A percentile compares a stretch with the other conserved stretches of the same genome.
phyloP scores from a whole-genome alignment of 2,797 vertebrate species.

The Syngnathus acus region DNA sequence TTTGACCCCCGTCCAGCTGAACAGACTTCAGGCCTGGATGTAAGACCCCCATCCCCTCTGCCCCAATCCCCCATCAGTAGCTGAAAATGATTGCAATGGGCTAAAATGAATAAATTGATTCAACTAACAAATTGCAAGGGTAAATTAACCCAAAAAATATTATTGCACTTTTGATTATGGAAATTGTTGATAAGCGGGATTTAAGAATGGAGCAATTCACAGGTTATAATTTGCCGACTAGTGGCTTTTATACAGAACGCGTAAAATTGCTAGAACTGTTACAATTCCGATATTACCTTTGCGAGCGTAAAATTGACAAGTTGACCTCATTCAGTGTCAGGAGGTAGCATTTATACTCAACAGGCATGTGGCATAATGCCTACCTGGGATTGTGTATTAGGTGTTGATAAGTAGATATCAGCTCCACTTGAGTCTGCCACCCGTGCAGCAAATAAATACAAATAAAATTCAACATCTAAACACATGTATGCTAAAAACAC shows the following conservation, averaged over 20 bases:
- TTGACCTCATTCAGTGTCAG: neutral
- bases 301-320: neutral
- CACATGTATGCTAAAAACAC: slow-evolving; percentile 8
- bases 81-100: too few species aligned
- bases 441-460: slow-evolving; percentile 32
- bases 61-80: too few species aligned
- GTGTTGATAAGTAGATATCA: slow-evolving; percentile 15
- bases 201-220: too few species aligned
- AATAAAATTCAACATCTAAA: slow-evolving; percentile 31
- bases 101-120: too few species aligned
- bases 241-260: too few species aligned
- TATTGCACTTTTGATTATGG: too few species aligned
- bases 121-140: too few species aligned
- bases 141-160: too few species aligned
- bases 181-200: too few species aligned
- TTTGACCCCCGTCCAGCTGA: slow-evolving; percentile 6
- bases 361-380: neutral
- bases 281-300: neutral
- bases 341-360: neutral
- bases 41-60: neutral
- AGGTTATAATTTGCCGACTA: too few species aligned
- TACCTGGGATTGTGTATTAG: neutral
- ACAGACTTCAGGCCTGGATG: neutral
- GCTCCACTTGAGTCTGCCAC: slow-evolving; percentile 25
- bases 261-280: too few species aligned